These are phyloP conservation scores for Radopholus similis DNA, from an alignment of 1,140 invertebrate species.

Conservation along the genomic window DNA sequence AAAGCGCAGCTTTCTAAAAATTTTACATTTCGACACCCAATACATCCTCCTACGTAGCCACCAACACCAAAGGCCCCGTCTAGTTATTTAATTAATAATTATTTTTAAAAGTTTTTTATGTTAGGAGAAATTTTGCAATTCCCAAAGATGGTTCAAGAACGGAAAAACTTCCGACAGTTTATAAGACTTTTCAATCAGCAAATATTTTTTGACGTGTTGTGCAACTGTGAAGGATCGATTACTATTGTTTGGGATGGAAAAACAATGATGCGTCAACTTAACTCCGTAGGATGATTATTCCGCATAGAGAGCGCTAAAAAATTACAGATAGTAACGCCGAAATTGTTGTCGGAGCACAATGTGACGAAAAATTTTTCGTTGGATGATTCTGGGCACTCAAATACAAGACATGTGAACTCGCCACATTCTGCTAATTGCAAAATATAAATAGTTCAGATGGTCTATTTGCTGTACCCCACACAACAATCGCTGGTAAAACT, in stretches of 20 bases:
- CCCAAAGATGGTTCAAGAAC: too few species aligned
- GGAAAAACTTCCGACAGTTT: not conserved
- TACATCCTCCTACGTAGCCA: too few species aligned
- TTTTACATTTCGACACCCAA: too few species aligned
- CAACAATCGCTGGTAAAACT: slow-evolving; percentile 18
- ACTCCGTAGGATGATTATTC: slow-evolving; percentile 21
- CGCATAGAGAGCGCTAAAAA: not conserved
- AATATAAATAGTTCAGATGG: slow-evolving; percentile 10
- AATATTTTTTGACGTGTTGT: slow-evolving; percentile 26
- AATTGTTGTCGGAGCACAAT: slow-evolving; percentile 7
- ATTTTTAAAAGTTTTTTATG: too few species aligned
- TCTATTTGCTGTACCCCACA: slow-evolving; percentile 21
- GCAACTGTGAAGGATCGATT: slow-evolving; percentile 13
- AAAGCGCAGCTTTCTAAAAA: too few species aligned
- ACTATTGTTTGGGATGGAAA: slow-evolving; percentile 28
- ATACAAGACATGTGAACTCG: not conserved
- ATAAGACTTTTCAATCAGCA: slow-evolving; percentile 28
- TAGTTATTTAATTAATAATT: too few species aligned
- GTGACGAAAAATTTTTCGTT: slow-evolving; percentile 25
- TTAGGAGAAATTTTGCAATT: too few species aligned
- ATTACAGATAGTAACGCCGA: slow-evolving; percentile 14
- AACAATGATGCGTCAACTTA: slow-evolving; percentile 24
- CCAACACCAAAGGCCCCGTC: too few species aligned
- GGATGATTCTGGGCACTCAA: not conserved
- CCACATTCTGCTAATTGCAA: too few species aligned